These are phyloP conservation scores for Geotrupes spiniger DNA, from an alignment of 2,888 invertebrate genomes.

Conservation along the genomic window DNA sequence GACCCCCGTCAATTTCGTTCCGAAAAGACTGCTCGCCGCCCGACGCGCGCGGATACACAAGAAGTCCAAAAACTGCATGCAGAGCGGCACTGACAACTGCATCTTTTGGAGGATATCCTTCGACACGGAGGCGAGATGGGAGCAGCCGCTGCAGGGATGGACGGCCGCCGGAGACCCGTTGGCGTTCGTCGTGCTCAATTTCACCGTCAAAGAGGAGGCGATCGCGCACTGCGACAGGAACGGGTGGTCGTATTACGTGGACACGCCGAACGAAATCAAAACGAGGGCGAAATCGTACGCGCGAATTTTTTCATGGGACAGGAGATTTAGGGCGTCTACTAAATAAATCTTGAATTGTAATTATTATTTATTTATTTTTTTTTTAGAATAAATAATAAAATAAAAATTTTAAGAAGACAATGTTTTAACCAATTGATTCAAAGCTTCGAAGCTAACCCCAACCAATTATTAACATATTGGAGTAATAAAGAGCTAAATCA, in stretches of 20 bases:
- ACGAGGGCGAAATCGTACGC: conserved; percentile 76
- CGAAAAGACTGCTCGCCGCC: conserved; percentile 19
- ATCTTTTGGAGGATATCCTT: conserved; percentile 33
- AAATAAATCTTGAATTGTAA: too few relatives aligned
- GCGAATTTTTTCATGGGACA: conserved; percentile 89
- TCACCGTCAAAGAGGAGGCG: conserved; percentile 76
- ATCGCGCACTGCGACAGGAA: conserved; percentile 86
- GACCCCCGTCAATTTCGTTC: conserved; percentile 15
- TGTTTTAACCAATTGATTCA: too few relatives aligned
- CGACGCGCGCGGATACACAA: conserved; percentile 33
- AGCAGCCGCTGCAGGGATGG: conserved; percentile 95
- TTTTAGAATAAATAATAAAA: too few relatives aligned
- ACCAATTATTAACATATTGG: too few relatives aligned
- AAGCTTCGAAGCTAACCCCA: too few relatives aligned
- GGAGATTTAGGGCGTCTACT: conserved; percentile 82
- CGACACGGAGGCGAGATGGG: conserved; percentile 32
- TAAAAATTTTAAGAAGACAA: too few relatives aligned
- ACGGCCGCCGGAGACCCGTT: conserved; percentile 87
- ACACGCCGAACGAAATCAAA: conserved; percentile 59
- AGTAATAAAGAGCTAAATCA: too few relatives aligned
- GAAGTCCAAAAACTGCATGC: conserved; percentile 36
- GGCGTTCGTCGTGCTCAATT: conserved; percentile 79
- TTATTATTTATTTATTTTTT: too few relatives aligned
- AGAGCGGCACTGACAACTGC: conserved; percentile 32
- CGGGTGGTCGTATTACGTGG: conserved; percentile 82